Percentiles rank a stretch among this genome's conserved stretches.
These are phyloP conservation scores for Ochotona princeps DNA, from an alignment of 2,113 vertebrate genomes.

Conservation along the genomic window DNA sequence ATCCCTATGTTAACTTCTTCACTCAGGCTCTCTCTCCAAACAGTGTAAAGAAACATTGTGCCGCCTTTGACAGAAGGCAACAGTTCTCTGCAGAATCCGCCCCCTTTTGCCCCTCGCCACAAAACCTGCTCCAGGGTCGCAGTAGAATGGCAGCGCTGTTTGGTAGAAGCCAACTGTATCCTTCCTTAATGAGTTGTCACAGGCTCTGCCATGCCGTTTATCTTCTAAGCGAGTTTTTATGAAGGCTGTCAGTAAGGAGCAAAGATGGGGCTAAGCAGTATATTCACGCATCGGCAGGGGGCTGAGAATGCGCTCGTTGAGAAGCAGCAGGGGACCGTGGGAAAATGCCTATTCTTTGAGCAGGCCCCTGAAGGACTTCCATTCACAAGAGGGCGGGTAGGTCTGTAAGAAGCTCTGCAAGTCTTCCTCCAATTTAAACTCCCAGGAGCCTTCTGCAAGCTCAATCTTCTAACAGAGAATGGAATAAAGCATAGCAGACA, in stretches of 20 bases:
- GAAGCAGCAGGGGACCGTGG: slow-evolving; percentile 85
- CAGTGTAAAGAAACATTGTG: slow-evolving; percentile 10
- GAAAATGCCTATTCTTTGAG: slow-evolving; percentile 82
- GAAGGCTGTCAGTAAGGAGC: slow-evolving; percentile 85
- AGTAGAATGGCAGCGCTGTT: not conserved
- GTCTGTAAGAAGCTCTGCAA: slow-evolving; percentile 76
- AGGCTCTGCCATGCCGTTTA: slow-evolving; percentile 71
- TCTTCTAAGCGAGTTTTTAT: slow-evolving; percentile 83
- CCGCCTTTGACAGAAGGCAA: not conserved
- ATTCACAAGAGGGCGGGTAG: slow-evolving; percentile 72
- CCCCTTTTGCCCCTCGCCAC: not conserved
- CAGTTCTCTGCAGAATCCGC: not conserved
- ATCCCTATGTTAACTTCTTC: not conserved
- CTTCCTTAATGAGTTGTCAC: slow-evolving; percentile 82
- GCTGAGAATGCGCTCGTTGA: slow-evolving; percentile 82
- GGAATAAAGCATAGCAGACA: slow-evolving; percentile 79
- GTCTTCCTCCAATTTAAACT: slow-evolving; percentile 79
- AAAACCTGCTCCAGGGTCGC: not conserved
- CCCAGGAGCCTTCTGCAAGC: slow-evolving; percentile 77
- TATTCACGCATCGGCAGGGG: slow-evolving; percentile 81
- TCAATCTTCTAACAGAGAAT: slow-evolving; percentile 79
- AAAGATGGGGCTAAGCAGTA: slow-evolving; percentile 81
- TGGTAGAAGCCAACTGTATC: slow-evolving; percentile 66
- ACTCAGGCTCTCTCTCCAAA: not conserved
- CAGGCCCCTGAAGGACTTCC: slow-evolving; percentile 75